phyloP scores from a whole-genome alignment of 2,888 invertebrate genomes.

The Eucera pruinosa region DNA sequence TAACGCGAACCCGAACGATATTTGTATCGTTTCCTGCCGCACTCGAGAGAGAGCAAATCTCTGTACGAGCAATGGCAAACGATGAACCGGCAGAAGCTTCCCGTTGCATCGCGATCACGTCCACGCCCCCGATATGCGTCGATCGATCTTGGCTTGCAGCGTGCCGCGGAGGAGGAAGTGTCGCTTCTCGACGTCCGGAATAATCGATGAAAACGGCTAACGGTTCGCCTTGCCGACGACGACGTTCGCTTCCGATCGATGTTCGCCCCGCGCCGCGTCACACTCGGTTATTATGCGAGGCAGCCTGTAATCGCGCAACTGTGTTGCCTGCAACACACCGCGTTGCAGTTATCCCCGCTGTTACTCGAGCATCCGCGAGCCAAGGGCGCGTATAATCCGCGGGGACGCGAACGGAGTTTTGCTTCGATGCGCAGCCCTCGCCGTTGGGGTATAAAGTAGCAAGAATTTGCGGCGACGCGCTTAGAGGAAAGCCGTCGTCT shows the following conservation, averaged over 20 bases:
- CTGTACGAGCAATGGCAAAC: background rate
- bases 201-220: slow-evolving; percentile 75
- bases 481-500: no score
- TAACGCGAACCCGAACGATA: no score
- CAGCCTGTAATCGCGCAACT: slow-evolving; percentile 39
- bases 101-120: slow-evolving; percentile 55
- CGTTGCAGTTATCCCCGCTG: slow-evolving; percentile 52
- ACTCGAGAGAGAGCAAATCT: no score
- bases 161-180: slow-evolving; percentile 69
- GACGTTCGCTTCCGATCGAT: slow-evolving; percentile 68
- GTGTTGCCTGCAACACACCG: slow-evolving; percentile 49
- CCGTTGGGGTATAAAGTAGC: no score
- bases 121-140: slow-evolving; percentile 48
- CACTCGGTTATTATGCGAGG: slow-evolving; percentile 65
- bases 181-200: slow-evolving; percentile 71
- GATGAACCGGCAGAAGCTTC: slow-evolving; percentile 25
- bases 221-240: slow-evolving; percentile 60
- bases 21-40: no score
- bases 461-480: no score
- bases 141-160: slow-evolving; percentile 43
- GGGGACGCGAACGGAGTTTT: no score
- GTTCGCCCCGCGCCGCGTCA: background rate
- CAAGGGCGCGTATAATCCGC: slow-evolving; percentile 62
- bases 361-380: slow-evolving; percentile 11
- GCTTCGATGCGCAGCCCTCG: no score